These are phyloP conservation scores for Channa maculata DNA, from an alignment of 2,113 vertebrate species.

Conservation along the genomic window DNA sequence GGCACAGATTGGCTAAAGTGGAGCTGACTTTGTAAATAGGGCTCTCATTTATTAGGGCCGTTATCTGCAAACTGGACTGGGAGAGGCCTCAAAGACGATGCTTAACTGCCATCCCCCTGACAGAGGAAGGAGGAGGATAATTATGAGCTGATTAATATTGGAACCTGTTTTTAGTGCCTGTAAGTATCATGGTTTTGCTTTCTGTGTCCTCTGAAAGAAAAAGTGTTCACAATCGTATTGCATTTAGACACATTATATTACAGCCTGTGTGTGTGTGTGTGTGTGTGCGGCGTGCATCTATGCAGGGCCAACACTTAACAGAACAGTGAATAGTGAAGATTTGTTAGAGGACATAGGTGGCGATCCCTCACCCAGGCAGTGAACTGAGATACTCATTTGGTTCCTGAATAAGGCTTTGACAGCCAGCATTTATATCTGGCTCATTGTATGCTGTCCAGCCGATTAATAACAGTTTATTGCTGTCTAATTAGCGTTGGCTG, in stretches of 20 bases:
- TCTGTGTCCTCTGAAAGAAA: constrained; percentile 89
- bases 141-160: constrained; percentile 87
- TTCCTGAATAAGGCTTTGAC: constrained; percentile 96
- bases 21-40: constrained; percentile 85
- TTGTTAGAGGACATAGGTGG: constrained; percentile 94
- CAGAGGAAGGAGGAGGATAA: constrained; percentile 83
- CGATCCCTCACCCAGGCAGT: constrained; percentile 95
- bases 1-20: constrained; percentile 84
- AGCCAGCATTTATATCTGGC: constrained; percentile 98
- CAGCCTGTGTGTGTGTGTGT: constrained; percentile 9
- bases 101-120: constrained; percentile 76
- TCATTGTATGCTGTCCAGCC: constrained; percentile 96
- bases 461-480: constrained; percentile 99
- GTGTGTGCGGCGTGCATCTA: constrained; percentile 1
- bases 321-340: constrained; percentile 97
- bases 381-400: constrained; percentile 99
- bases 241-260: constrained; percentile 81
- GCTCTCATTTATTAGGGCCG: constrained; percentile 79
- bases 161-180: constrained; percentile 84
- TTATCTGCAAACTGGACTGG: constrained; percentile 79
- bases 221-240: constrained; percentile 88
- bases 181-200: constrained; percentile 89
- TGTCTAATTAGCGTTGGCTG: constrained; percentile 98
- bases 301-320: constrained; percentile 89
- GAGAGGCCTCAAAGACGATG: constrained; percentile 81